A percentile compares a stretch with the other conserved stretches of the same genome.
Evolutionary conservation across 2,888 invertebrate species (phyloP).

Genomic region (Byasa hedistus): DNA sequence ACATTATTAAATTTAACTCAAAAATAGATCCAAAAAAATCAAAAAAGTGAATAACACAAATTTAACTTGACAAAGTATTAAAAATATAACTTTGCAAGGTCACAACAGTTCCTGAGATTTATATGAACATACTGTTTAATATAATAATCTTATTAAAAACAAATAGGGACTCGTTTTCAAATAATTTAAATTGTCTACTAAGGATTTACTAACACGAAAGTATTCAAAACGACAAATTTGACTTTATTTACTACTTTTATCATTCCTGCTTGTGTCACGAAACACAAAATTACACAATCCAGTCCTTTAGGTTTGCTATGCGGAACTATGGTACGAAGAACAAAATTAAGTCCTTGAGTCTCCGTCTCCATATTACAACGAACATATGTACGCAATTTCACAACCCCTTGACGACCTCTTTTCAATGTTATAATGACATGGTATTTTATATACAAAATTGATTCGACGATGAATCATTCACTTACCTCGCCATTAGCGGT

Average conservation of each 20-base stretch:
- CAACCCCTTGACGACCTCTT: conserved; percentile 34
- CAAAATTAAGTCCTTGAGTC: conserved; percentile 26
- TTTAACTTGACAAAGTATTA: too few relatives aligned
- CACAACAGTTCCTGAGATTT: too few relatives aligned
- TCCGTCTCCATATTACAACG: conserved; percentile 20
- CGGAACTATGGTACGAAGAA: conserved; percentile 15
- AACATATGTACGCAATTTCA: conserved; percentile 31
- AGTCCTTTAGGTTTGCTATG: not conserved
- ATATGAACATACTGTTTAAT: too few relatives aligned
- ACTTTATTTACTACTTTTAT: not conserved
- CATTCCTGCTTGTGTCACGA: not conserved
- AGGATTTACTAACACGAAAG: not conserved
- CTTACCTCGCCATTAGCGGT: conserved; percentile 93
- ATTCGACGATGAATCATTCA: conserved; percentile 15
- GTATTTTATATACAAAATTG: conserved; percentile 16
- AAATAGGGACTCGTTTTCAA: too few relatives aligned
- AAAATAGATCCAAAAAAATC: too few relatives aligned
- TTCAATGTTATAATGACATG: conserved; percentile 30
- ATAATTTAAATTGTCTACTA: too few relatives aligned
- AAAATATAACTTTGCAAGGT: too few relatives aligned
- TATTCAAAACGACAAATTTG: not conserved
- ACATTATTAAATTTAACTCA: too few relatives aligned
- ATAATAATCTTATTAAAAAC: too few relatives aligned
- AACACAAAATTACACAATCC: not conserved
- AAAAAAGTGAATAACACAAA: too few relatives aligned